Conservation (phyloP, 2,888 invertebrate genomes). For the Apoderus coryli region DNA sequence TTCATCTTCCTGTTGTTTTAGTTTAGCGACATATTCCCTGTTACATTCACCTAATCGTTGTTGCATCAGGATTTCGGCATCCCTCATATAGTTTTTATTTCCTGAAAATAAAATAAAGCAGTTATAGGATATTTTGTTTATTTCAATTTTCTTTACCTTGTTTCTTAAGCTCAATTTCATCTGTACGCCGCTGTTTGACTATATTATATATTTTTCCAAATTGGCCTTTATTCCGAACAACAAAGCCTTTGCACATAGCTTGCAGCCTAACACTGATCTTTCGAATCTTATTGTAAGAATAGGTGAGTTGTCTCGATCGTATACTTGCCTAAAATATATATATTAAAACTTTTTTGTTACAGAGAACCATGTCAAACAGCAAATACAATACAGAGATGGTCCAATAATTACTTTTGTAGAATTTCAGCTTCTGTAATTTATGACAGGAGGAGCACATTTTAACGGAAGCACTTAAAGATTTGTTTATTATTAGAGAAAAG, state of each 20-base stretch:
- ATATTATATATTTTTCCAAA: constrained; percentile 33
- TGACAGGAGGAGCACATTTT: too few species aligned
- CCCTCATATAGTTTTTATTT: constrained; percentile 32
- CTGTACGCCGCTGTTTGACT: constrained; percentile 36
- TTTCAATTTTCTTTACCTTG: constrained; percentile 52
- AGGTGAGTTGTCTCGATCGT: constrained; percentile 56
- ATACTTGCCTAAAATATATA: constrained; percentile 44
- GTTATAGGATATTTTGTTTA: constrained; percentile 27
- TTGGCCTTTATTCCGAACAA: constrained; percentile 48
- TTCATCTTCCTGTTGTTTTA: constrained; percentile 32
- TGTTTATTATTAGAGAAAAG: too few species aligned
- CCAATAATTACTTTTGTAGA: too few species aligned
- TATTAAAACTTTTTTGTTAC: too few species aligned
- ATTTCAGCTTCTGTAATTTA: too few species aligned
- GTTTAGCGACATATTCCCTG: constrained; percentile 39
- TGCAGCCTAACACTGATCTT: constrained; percentile 58
- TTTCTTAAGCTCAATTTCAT: constrained; percentile 44
- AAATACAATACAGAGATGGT: too few species aligned
- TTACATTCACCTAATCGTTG: constrained; percentile 52
- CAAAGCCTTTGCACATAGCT: constrained; percentile 60
- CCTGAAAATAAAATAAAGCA: too few species aligned
- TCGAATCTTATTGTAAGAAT: constrained; percentile 55
- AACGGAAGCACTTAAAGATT: too few species aligned
- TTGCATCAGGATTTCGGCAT: constrained; percentile 56
- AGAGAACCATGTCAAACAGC: too few species aligned